Evolutionary conservation across 2,113 vertebrate genomes (phyloP).

Genomic region (Dicerorhinus sumatrensis): DNA sequence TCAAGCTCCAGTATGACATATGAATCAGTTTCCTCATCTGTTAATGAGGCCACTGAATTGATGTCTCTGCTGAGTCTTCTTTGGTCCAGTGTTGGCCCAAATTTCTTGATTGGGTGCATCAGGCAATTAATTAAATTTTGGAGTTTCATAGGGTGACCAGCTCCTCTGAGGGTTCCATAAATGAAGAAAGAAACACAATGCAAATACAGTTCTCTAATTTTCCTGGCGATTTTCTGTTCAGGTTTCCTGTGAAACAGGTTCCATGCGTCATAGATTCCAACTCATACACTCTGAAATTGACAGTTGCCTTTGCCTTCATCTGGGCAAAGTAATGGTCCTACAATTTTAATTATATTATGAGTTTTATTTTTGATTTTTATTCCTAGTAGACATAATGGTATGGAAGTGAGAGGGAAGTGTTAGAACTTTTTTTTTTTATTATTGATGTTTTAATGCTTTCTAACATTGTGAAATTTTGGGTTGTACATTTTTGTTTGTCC

Average conservation of each 20-base stretch:
- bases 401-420: not conserved
- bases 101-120: not conserved
- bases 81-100: not conserved
- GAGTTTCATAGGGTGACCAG: not conserved
- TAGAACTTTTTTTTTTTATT: not conserved
- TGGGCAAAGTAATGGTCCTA: not conserved
- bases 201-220: not conserved
- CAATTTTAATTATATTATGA: conserved; percentile 20
- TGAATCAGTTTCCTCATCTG: not conserved
- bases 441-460: too few species aligned
- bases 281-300: not conserved
- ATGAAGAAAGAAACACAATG: not conserved
- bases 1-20: not conserved
- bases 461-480: too few species aligned
- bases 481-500: too few species aligned
- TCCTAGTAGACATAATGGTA: not conserved
- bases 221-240: not conserved
- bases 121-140: not conserved
- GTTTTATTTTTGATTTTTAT: not conserved
- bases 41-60: not conserved
- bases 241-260: not conserved
- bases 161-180: not conserved
- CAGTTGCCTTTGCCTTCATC: not conserved
- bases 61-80: not conserved
- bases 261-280: not conserved